A percentile compares a stretch with the other conserved stretches of the same genome.
Conservation (phyloP, 2,888 invertebrate species). For the Cataglyphis rosenhaueri region DNA sequence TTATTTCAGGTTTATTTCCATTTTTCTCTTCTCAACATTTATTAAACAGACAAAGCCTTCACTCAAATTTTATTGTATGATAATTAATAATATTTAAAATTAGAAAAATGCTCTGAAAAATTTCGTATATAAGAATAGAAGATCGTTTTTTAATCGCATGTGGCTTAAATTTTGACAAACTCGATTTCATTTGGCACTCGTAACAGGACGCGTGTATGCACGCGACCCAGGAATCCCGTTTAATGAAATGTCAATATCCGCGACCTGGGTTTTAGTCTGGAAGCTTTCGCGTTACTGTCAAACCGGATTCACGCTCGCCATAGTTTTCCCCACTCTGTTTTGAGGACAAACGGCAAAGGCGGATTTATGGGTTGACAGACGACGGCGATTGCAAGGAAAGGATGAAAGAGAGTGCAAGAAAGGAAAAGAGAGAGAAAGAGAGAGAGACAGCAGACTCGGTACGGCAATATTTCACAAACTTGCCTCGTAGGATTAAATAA, state of each 20-base stretch:
- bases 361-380: constrained; percentile 45
- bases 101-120: not conserved
- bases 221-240: constrained; percentile 70
- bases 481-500: constrained; percentile 60
- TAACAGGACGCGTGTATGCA: constrained; percentile 70
- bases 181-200: constrained; percentile 64
- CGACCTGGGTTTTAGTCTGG: constrained; percentile 72
- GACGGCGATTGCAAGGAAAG: constrained; percentile 44
- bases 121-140: not conserved
- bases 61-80: not conserved
- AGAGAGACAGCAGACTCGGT: constrained; percentile 30
- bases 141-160: constrained; percentile 14
- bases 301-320: constrained; percentile 57
- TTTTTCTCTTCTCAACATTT: not conserved
- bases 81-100: not conserved
- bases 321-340: constrained; percentile 67
- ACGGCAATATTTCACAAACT: constrained; percentile 60
- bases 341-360: constrained; percentile 63
- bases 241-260: constrained; percentile 75
- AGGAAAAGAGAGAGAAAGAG: not conserved
- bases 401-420: constrained; percentile 33
- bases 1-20: not conserved
- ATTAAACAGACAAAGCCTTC: not conserved
- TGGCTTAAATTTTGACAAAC: constrained; percentile 70
- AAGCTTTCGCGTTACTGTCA: constrained; percentile 64